phyloP scores from a whole-genome alignment of 2,888 invertebrate genomes.

The Sinodicranocentrus sp. region DNA sequence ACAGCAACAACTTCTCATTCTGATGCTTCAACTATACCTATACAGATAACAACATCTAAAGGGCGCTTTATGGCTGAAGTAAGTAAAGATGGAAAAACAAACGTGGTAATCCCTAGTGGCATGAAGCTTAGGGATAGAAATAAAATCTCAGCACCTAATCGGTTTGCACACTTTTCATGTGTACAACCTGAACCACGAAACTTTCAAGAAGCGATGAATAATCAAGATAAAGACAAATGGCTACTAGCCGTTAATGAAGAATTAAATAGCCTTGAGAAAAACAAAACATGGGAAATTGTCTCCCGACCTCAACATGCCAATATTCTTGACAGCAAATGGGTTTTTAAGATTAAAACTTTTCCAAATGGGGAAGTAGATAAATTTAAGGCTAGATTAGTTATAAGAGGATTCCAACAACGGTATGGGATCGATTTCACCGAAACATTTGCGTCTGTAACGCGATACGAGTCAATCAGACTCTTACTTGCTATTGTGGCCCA shows the following conservation, averaged over 20 bases:
- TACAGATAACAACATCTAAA: no score
- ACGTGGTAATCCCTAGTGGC: no score
- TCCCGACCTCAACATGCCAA: neutral
- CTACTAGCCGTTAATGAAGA: conserved; percentile 57
- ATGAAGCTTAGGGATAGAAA: no score
- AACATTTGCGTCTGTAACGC: conserved; percentile 35
- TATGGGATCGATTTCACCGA: conserved; percentile 44
- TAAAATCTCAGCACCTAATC: no score
- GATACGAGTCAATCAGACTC: conserved; percentile 49
- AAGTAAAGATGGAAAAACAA: no score
- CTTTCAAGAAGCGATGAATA: no score
- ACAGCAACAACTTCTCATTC: no score
- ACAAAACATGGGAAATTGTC: conserved; percentile 45
- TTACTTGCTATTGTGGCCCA: conserved; percentile 27
- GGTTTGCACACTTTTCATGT: no score
- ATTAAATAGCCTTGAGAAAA: conserved; percentile 32
- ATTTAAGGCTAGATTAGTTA: conserved; percentile 47
- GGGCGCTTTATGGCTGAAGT: no score
- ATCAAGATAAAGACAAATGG: conserved; percentile 35
- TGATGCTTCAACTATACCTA: no score
- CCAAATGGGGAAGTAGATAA: no score
- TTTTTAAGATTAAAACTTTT: conserved; percentile 22
- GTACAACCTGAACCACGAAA: no score
- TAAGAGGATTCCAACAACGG: conserved; percentile 35
- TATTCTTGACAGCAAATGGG: conserved; percentile 31